Conservation (phyloP, 2,888 invertebrate genomes). For the Dasysyrphus albostriatus region DNA sequence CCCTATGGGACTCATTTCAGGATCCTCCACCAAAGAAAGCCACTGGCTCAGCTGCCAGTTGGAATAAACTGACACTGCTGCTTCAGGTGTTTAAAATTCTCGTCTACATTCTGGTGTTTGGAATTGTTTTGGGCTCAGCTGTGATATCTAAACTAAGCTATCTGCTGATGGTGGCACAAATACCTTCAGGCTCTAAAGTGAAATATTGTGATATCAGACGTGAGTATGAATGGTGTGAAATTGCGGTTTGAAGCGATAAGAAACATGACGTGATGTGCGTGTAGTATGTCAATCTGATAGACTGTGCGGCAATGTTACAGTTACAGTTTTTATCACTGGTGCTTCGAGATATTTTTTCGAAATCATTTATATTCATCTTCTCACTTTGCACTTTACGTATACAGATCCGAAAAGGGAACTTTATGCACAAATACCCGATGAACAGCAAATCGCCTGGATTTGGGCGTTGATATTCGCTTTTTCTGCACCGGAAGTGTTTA, state of each 20-base stretch:
- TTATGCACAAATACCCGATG: constrained; percentile 86
- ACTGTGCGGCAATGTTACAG: constrained; percentile 2
- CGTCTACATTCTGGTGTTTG: constrained; percentile 88
- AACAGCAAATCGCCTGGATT: constrained; percentile 90
- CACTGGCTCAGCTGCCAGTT: constrained; percentile 88
- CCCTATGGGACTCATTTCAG: constrained; percentile 92
- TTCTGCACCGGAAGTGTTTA: constrained; percentile 90
- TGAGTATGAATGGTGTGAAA: constrained; percentile 76
- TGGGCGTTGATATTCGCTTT: constrained; percentile 92
- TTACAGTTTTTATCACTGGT: neutral
- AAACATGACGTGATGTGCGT: constrained; percentile 13
- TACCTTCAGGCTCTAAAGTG: constrained; percentile 85
- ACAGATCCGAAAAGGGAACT: constrained; percentile 87
- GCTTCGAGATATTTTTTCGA: neutral
- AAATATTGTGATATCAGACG: constrained; percentile 86
- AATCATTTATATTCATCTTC: neutral
- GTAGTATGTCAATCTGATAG: too few species aligned
- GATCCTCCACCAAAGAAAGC: constrained; percentile 88
- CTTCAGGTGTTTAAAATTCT: constrained; percentile 88
- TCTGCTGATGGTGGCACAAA: constrained; percentile 90
- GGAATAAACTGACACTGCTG: constrained; percentile 86
- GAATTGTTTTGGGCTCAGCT: constrained; percentile 87
- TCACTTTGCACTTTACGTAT: neutral
- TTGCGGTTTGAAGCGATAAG: constrained; percentile 36
- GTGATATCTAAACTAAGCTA: constrained; percentile 90